Evolutionary conservation across 2,113 vertebrate genomes (phyloP).

Genomic region (Ciconia stormi): DNA sequence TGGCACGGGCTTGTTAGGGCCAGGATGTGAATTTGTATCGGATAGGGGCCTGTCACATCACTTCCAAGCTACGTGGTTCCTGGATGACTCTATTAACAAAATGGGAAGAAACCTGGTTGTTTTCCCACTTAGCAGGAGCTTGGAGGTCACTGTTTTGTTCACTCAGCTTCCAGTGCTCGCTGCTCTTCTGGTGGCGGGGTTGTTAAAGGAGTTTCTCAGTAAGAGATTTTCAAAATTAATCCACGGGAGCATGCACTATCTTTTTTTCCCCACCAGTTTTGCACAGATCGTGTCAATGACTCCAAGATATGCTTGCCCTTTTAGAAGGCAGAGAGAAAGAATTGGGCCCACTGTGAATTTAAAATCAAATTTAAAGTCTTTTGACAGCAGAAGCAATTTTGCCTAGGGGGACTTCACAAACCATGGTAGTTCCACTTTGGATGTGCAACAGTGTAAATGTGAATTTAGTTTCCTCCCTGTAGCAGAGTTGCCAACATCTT

Average conservation of each 20-base stretch:
- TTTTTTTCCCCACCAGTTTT: background rate
- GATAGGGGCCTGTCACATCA: background rate
- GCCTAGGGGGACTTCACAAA: background rate
- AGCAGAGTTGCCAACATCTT: background rate
- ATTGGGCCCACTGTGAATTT: background rate
- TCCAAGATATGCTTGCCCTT: background rate
- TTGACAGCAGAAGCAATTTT: background rate
- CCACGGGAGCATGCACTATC: background rate
- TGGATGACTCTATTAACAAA: conserved; percentile 8
- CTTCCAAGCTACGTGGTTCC: background rate
- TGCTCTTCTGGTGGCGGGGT: background rate
- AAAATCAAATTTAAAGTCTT: background rate
- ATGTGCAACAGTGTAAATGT: background rate
- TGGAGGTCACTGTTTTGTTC: background rate
- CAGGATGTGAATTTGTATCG: background rate
- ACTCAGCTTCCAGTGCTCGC: background rate
- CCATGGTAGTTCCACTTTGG: background rate
- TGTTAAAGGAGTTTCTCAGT: background rate
- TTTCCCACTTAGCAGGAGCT: background rate
- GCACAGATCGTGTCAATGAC: background rate
- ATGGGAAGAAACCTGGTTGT: background rate
- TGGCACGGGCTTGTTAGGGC: background rate
- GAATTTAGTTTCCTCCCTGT: background rate
- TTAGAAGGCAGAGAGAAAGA: background rate
- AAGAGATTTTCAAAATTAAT: background rate